Percentiles rank a stretch among this genome's conserved stretches.
phyloP scores from a whole-genome alignment of 2,113 vertebrate species.

The Chaetorhynchus papuensis region DNA sequence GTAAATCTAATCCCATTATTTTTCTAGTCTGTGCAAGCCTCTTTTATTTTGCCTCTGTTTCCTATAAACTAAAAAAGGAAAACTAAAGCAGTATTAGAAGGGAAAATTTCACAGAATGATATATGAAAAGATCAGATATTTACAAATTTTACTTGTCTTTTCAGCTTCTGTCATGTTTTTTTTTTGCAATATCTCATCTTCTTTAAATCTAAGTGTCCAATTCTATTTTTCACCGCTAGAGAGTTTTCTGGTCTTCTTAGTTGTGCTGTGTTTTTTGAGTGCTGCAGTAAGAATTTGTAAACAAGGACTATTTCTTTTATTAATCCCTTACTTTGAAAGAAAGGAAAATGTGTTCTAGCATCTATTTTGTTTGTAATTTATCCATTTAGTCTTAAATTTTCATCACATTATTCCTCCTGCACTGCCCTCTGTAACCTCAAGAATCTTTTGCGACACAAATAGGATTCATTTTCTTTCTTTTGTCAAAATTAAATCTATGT shows the following conservation, averaged over 20 bases:
- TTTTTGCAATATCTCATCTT: background rate
- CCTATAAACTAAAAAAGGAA: background rate
- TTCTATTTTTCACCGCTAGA: background rate
- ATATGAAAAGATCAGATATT: background rate
- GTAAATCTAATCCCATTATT: background rate
- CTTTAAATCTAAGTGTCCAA: background rate
- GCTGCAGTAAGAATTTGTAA: background rate
- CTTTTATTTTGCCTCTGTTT: background rate
- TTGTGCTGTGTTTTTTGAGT: background rate
- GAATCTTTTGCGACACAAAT: background rate
- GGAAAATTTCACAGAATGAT: accelerated
- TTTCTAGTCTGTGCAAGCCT: background rate
- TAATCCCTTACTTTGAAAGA: background rate
- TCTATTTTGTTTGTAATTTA: background rate
- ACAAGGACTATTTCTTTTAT: background rate
- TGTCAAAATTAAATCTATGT: background rate
- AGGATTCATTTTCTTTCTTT: background rate
- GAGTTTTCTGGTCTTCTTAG: background rate
- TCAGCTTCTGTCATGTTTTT: background rate
- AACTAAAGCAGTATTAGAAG: background rate
- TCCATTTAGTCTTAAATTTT: background rate
- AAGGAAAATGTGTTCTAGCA: background rate
- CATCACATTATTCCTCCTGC: accelerated
- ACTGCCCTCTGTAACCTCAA: background rate
- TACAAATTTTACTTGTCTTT: background rate